Evolutionary conservation across 1,140 invertebrate species (phyloP).

Genomic region (Dryas iulia): DNA sequence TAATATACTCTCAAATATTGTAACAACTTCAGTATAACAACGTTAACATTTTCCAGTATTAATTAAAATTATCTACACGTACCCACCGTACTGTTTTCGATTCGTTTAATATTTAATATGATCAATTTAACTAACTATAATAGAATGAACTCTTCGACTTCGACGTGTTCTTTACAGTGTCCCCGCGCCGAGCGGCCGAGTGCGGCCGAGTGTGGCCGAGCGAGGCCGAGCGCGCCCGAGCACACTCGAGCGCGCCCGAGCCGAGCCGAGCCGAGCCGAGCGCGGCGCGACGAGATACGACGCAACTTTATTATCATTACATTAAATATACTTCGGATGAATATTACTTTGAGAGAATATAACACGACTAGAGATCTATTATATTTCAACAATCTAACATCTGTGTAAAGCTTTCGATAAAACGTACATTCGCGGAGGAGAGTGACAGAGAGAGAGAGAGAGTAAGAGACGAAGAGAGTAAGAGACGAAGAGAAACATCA

Average conservation of each 20-base stretch:
- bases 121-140: slow-evolving; percentile 36
- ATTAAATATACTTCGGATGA: slow-evolving; percentile 7
- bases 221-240: not conserved
- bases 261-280: no score
- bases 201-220: no score
- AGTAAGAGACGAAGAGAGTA: not conserved
- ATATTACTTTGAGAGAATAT: slow-evolving; percentile 26
- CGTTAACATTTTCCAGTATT: slow-evolving; percentile 68
- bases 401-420: slow-evolving; percentile 35
- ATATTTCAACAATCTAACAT: slow-evolving; percentile 35
- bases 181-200: slow-evolving; percentile 7
- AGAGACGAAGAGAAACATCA: slow-evolving; percentile 14
- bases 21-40: slow-evolving; percentile 81
- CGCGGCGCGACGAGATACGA: no score
- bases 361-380: slow-evolving; percentile 38
- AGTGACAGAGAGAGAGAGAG: not conserved
- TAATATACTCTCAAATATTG: slow-evolving; percentile 81
- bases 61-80: slow-evolving; percentile 40
- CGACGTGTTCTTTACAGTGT: slow-evolving; percentile 51
- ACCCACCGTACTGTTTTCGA: slow-evolving; percentile 19
- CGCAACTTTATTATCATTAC: not conserved
- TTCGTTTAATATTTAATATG: slow-evolving; percentile 23
- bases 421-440: slow-evolving; percentile 10
- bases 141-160: slow-evolving; percentile 25
- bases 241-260: not conserved